Percentiles rank a stretch among this genome's conserved stretches.
These are phyloP conservation scores for Drosophila obscura DNA, from an alignment of 1,140 invertebrate genomes.

Conservation along the genomic window DNA sequence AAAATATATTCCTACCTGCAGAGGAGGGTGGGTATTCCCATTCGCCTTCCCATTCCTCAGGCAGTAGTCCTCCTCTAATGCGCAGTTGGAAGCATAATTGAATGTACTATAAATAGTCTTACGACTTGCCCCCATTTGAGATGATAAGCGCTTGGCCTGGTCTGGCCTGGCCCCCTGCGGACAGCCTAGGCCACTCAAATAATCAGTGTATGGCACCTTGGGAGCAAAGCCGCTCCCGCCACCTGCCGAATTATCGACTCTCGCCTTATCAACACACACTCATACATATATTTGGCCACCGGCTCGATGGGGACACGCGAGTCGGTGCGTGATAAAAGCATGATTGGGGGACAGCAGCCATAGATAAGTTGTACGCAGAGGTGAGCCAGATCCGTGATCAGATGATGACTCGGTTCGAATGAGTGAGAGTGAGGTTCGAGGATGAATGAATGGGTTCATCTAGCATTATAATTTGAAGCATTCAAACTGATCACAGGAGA, in stretches of 20 bases:
- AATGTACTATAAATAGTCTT: constrained; percentile 1
- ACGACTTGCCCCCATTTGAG: constrained; percentile 11
- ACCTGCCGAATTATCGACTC: constrained; percentile 12
- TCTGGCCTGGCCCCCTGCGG: constrained; percentile 12
- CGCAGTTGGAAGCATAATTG: constrained; percentile 1
- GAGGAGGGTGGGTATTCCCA: too few species aligned
- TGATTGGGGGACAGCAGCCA: background rate
- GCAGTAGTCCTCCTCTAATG: background rate
- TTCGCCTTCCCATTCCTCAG: too few species aligned
- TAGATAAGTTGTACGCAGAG: background rate
- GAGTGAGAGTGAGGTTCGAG: too few species aligned
- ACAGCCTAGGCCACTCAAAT: constrained; percentile 26
- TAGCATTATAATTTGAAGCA: too few species aligned
- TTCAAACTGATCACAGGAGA: too few species aligned
- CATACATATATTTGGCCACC: constrained; percentile 1
- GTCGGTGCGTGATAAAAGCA: background rate
- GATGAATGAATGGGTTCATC: too few species aligned
- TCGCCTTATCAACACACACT: constrained; percentile 17
- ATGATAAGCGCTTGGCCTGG: constrained; percentile 25
- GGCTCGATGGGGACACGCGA: background rate
- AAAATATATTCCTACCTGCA: too few species aligned
- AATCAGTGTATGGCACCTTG: background rate
- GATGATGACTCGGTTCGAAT: background rate
- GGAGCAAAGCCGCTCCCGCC: background rate
- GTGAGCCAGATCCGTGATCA: background rate